Evolutionary conservation across 2,113 vertebrate species (phyloP).

Genomic region (Cynopterus brachyotis): DNA sequence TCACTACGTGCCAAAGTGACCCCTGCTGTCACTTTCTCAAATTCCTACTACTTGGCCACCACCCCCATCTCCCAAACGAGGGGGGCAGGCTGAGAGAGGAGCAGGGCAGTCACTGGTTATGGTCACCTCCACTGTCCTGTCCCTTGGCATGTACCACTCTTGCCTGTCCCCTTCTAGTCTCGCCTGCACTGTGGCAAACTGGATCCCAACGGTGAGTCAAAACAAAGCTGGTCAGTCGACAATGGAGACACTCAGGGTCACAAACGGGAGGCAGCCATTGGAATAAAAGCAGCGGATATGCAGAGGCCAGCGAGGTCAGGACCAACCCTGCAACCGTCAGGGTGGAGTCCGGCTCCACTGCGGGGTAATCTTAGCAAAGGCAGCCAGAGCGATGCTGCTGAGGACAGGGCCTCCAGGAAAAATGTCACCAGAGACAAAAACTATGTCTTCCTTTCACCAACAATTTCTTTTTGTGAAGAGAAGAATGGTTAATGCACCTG

Average conservation of each 20-base stretch:
- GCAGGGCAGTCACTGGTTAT: background rate
- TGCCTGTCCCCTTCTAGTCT: background rate
- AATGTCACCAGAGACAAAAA: background rate
- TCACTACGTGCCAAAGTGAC: background rate
- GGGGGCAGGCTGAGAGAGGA: background rate
- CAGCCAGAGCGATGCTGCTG: background rate
- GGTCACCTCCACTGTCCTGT: too few relatives aligned
- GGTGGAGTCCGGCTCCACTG: background rate
- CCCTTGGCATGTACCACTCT: background rate
- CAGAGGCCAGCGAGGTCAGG: background rate
- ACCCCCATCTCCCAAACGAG: background rate
- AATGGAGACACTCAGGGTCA: rapidly evolving
- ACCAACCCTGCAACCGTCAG: background rate
- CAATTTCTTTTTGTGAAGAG: background rate
- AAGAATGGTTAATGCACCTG: background rate
- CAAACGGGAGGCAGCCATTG: background rate
- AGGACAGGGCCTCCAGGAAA: background rate
- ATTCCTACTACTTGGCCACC: background rate
- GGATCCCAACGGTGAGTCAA: background rate
- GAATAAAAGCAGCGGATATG: background rate
- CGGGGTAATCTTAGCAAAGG: background rate
- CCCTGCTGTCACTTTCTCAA: background rate
- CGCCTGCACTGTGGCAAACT: background rate
- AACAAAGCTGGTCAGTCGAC: too few relatives aligned
- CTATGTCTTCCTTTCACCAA: background rate